Conservation (phyloP, 2,113 vertebrate genomes). For the Tragelaphus buxtoni region DNA sequence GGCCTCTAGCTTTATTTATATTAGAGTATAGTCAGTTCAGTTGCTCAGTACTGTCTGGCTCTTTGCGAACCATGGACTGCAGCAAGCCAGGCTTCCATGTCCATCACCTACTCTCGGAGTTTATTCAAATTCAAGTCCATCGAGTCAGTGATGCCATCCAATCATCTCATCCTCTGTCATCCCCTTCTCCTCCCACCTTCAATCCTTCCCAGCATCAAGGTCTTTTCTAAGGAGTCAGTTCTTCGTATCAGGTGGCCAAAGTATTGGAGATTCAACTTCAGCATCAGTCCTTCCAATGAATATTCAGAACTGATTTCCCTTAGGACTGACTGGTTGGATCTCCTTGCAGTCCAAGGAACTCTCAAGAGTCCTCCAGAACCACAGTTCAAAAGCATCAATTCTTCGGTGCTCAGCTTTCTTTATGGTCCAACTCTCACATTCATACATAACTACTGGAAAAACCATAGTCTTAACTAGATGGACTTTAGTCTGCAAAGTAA, state of each 20-base stretch:
- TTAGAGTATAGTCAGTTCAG: neutral
- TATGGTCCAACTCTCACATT: neutral
- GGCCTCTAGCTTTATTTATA: conserved; percentile 1
- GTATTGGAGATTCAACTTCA: neutral
- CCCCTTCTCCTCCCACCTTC: neutral
- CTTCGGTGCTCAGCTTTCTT: rapidly evolving
- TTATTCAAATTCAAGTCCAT: neutral
- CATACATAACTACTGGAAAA: neutral
- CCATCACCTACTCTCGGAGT: neutral
- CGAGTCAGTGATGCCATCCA: neutral
- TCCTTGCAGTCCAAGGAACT: neutral
- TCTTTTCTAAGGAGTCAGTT: neutral
- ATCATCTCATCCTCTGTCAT: neutral
- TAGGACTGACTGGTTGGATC: neutral
- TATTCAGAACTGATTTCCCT: neutral
- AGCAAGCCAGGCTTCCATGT: neutral
- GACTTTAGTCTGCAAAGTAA: neutral
- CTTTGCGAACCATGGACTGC: neutral
- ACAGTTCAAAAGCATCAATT: neutral
- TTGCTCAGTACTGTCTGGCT: neutral
- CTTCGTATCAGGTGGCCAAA: neutral
- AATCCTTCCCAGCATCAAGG: neutral
- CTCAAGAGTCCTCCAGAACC: neutral
- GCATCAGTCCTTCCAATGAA: neutral
- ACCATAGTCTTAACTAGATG: neutral